phyloP scores from a whole-genome alignment of 2,797 vertebrate genomes.

The Neosilurus mollespiculum region DNA sequence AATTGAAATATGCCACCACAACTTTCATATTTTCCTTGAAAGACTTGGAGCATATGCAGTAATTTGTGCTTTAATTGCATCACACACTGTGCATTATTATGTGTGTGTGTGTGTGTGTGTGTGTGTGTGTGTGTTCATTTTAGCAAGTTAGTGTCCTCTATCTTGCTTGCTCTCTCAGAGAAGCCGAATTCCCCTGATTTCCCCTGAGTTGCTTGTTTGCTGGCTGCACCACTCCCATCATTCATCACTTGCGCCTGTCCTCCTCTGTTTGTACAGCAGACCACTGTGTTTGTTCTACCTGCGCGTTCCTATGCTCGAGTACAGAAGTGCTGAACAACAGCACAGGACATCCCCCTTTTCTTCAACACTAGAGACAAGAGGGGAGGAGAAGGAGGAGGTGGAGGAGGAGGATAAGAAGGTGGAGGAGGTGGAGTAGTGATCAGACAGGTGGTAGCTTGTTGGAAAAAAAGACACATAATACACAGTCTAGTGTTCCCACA shows the following conservation, averaged over 20 bases:
- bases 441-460: conserved; percentile 46
- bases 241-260: conserved; percentile 89
- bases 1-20: neutral
- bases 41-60: neutral
- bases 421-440: conserved; percentile 12
- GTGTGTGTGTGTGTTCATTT: neutral
- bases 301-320: conserved; percentile 45
- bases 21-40: neutral
- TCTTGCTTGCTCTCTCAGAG: neutral
- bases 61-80: too few species aligned
- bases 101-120: too few species aligned
- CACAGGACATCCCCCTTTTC: conserved; percentile 43
- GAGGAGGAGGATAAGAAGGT: conserved; percentile 17
- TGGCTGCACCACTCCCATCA: conserved; percentile 62
- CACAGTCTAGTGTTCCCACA: conserved; percentile 6
- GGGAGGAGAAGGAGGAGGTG: conserved; percentile 17
- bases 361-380: conserved; percentile 33
- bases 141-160: neutral
- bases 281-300: conserved; percentile 77
- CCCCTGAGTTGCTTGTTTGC: conserved; percentile 45
- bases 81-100: too few species aligned
- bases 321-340: conserved; percentile 41
- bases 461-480: conserved; percentile 17
- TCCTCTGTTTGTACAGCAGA: conserved; percentile 87
- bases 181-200: conserved; percentile 43